Conservation (phyloP, 2,113 vertebrate species). For the Festucalex cinctus region DNA sequence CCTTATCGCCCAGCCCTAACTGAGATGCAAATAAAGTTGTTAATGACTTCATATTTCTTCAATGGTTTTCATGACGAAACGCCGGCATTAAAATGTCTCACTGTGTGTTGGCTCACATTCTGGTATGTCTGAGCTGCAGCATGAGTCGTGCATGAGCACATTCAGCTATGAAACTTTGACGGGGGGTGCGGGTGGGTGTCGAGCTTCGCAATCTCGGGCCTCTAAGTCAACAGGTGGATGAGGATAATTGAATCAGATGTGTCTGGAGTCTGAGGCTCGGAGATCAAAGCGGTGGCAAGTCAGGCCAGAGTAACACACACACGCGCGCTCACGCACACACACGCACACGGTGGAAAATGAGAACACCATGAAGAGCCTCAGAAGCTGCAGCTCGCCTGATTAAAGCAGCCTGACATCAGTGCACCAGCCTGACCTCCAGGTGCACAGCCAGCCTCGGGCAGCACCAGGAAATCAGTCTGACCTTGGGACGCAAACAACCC, state of each 20-base stretch:
- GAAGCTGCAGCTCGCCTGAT: slow-evolving; percentile 65
- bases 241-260: slow-evolving; percentile 79
- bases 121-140: slow-evolving; percentile 3
- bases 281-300: slow-evolving; percentile 72
- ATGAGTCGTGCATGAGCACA: slow-evolving; percentile 23
- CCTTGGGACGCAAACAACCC: slow-evolving; percentile 56
- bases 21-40: neutral
- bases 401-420: slow-evolving; percentile 69
- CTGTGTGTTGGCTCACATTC: slow-evolving; percentile 4
- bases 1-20: neutral
- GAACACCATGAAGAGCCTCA: slow-evolving; percentile 55
- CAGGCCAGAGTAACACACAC: slow-evolving; percentile 48
- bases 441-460: slow-evolving; percentile 55
- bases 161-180: slow-evolving; percentile 48
- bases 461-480: slow-evolving; percentile 50
- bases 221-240: slow-evolving; percentile 78
- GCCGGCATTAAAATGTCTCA: neutral
- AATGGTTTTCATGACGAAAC: slow-evolving; percentile 3
- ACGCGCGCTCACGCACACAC: slow-evolving; percentile 14
- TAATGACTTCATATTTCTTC: neutral
- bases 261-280: slow-evolving; percentile 66
- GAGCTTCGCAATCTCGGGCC: slow-evolving; percentile 66
- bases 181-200: slow-evolving; percentile 27
- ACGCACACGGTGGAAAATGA: slow-evolving; percentile 41
- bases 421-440: slow-evolving; percentile 68